A percentile compares a stretch with the other conserved stretches of the same genome.
Evolutionary conservation across 2,888 invertebrate species (phyloP).

Genomic region (Hipparchia sbordonii): DNA sequence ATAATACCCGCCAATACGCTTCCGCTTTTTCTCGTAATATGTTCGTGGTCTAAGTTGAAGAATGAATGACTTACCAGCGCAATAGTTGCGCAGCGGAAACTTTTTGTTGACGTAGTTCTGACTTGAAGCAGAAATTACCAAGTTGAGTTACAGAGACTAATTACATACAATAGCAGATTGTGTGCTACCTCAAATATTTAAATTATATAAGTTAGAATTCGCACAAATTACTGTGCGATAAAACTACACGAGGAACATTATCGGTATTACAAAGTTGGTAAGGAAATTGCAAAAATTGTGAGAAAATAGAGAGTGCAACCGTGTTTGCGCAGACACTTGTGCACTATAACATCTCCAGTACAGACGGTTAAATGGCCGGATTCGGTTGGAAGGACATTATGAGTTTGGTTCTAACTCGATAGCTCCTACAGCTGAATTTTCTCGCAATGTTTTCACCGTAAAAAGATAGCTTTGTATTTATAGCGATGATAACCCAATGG

Average conservation of each 20-base stretch:
- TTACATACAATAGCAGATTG: constrained; percentile 27
- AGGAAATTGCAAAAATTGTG: background rate
- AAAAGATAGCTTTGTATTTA: too few relatives aligned
- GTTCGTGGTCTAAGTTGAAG: constrained; percentile 3
- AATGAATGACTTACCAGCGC: constrained; percentile 25
- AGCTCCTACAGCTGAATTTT: too few relatives aligned
- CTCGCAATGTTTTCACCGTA: too few relatives aligned
- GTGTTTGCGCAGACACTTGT: too few relatives aligned
- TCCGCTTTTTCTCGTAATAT: background rate
- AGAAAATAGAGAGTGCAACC: too few relatives aligned
- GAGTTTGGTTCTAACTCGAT: too few relatives aligned
- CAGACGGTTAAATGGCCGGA: too few relatives aligned
- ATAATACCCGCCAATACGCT: background rate
- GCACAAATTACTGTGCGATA: background rate
- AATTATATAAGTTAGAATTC: background rate
- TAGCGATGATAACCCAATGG: too few relatives aligned
- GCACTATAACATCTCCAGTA: too few relatives aligned
- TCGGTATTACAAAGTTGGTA: background rate
- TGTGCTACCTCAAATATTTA: constrained; percentile 8
- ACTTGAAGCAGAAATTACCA: constrained; percentile 26
- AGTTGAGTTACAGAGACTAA: constrained; percentile 28
- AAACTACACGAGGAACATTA: background rate
- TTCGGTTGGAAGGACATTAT: too few relatives aligned
- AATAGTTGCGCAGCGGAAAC: constrained; percentile 25
- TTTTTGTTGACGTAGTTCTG: constrained; percentile 30